Evolutionary conservation across 92 coral and sea anemone species (phyloP), one percentile per base, ranked within the genome.

Genomic region (Montipora capitata): DNA sequence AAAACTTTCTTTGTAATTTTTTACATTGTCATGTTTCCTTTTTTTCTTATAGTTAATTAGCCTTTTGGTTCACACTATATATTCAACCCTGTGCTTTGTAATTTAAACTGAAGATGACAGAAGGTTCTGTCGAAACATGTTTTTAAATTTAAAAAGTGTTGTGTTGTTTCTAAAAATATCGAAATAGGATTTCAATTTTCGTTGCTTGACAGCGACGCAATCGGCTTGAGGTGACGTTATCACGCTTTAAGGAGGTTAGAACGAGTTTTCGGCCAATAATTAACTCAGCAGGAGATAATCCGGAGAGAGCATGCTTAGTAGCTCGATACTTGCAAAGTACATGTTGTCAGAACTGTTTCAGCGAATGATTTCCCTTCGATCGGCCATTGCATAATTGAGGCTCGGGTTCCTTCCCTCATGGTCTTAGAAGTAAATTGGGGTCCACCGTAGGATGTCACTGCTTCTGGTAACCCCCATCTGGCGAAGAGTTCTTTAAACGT

Each of bases 331-430:
- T 27, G 35, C 35, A 27, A 27, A 27, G 2, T 27, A 27, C 35
- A 27, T 27, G 35, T 27, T 27, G 35, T 27, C 35, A 1, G 1
- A 39, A 68, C 74, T 17, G 4, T 49, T 10, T 68, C 74, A 39
- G 74, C 17, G 18, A 68, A 40, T 4, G 48, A 41, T 4, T 39
- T 68, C 1, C 74, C 18, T 68, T 68, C 45, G 39, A 49, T 6
- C 1, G 3, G 5, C 43, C 43, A 67, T 67, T 27, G 35, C 35
- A 27, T 27, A 27, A 27, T 27, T 27, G 35, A 27, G 35, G 72
- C 43, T 15, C 72, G 16, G 74, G 45, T 72, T 72, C 77, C 77
- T 40, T 43, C 61, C 17, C 16, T 72, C 59, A 64, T 68, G 74
- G 45, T 68, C 52, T 15, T 70, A 15, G 59, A 15, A 2, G 58